phyloP scores from a whole-genome alignment of 2,888 invertebrate species.

The Lysandra coridon region DNA sequence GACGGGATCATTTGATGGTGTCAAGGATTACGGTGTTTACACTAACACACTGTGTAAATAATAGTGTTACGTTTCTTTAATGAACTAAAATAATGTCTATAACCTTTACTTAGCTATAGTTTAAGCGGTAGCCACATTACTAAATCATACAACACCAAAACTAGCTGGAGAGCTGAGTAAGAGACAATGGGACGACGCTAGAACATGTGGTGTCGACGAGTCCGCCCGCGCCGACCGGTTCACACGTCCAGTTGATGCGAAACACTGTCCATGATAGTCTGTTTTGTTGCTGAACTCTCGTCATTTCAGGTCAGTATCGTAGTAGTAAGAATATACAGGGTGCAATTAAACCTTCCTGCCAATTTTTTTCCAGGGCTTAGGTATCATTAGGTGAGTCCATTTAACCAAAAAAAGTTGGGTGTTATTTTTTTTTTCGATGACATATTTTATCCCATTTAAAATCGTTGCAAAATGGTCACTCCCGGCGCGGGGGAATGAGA shows the following conservation, averaged over 20 bases:
- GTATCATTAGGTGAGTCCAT: no score
- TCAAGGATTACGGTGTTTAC: no score
- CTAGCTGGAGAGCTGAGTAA: not conserved
- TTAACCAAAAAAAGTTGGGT: no score
- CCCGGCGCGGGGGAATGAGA: no score
- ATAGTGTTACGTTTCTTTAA: not conserved
- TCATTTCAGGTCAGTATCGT: slow-evolving; percentile 73
- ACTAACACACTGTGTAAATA: no score
- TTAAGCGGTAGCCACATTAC: not conserved
- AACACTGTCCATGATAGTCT: slow-evolving; percentile 79
- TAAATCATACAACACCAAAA: slow-evolving; percentile 1
- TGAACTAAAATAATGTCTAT: not conserved
- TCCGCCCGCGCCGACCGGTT: slow-evolving; percentile 63
- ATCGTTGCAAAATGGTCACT: no score
- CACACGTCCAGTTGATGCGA: slow-evolving; percentile 68
- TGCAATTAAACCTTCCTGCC: no score
- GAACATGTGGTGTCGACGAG: slow-evolving; percentile 69
- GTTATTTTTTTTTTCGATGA: no score
- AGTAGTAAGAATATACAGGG: no score
- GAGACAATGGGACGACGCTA: slow-evolving; percentile 39
- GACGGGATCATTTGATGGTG: no score
- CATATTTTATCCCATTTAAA: no score
- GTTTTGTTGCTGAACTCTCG: slow-evolving; percentile 76
- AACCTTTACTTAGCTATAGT: not conserved
- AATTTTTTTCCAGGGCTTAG: no score